phyloP scores from a whole-genome alignment of 64 coral and sea anemone species.

The Trachythela sp. region DNA sequence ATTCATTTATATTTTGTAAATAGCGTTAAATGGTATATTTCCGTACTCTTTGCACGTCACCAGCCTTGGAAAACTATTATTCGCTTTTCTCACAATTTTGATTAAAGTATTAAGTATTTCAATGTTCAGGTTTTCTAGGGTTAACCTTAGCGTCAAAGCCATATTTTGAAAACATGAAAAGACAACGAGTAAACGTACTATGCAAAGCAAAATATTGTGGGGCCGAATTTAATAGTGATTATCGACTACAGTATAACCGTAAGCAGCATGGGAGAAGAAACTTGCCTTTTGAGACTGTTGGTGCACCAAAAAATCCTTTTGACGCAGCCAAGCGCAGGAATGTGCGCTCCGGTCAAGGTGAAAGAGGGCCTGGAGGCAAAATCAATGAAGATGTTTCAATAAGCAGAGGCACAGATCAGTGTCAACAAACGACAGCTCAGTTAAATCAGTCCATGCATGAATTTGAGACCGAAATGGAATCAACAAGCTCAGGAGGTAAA shows the following conservation, averaged over 20 bases:
- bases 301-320: slow-evolving; percentile 7
- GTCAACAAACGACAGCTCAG: neutral
- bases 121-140: no score
- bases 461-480: neutral
- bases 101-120: no score
- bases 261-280: neutral
- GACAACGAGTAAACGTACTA: no score
- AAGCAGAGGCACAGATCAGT: neutral
- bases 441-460: neutral
- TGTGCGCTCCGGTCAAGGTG: neutral
- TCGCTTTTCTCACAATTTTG: no score
- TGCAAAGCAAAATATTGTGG: neutral
- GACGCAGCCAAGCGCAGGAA: neutral
- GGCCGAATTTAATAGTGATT: neutral
- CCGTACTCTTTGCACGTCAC: no score
- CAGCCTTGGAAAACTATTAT: no score
- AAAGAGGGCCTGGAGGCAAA: neutral
- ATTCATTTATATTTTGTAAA: no score
- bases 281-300: neutral
- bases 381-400: neutral
- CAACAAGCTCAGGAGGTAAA: neutral
- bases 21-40: no score
- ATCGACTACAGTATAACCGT: neutral
- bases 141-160: no score
- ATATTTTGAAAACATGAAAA: no score